A percentile compares a stretch with the other conserved stretches of the same genome.
Evolutionary conservation across 2,797 vertebrate species (phyloP).

Genomic region (Vireo griseus): DNA sequence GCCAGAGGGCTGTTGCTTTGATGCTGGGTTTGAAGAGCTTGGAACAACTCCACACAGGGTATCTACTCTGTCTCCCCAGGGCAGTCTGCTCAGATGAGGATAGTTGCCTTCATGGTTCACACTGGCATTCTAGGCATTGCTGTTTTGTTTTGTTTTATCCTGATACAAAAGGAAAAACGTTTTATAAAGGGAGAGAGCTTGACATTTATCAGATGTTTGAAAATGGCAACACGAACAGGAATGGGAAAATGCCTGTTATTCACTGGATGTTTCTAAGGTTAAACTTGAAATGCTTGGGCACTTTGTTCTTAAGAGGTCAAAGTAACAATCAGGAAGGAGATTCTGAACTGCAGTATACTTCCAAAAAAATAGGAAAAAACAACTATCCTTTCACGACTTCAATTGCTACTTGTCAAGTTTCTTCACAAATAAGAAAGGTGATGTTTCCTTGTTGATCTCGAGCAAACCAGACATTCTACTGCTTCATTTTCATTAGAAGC

Average conservation of each 20-base stretch:
- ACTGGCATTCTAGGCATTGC: not conserved
- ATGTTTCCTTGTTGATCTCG: not conserved
- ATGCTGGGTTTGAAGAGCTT: conserved; percentile 51
- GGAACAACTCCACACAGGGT: conserved; percentile 13
- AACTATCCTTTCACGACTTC: not conserved
- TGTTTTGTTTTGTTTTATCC: not conserved
- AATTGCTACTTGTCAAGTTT: not conserved
- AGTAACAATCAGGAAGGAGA: not conserved
- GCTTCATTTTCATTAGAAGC: not conserved
- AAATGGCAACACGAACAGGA: not conserved
- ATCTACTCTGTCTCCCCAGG: not conserved
- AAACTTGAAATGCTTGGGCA: not conserved
- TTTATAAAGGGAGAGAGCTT: not conserved
- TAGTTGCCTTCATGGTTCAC: not conserved
- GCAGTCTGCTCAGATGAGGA: not conserved
- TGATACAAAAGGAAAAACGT: not conserved
- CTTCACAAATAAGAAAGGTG: not conserved
- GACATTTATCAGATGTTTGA: not conserved
- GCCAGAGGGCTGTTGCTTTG: conserved; percentile 40
- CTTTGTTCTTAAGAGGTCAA: not conserved
- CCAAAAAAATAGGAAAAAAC: not conserved
- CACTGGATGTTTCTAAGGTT: not conserved
- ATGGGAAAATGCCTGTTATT: not conserved
- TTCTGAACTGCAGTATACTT: not conserved
- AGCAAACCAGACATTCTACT: not conserved